Conservation (phyloP, 2,797 vertebrate genomes). For the Syndactyla subalaris region DNA sequence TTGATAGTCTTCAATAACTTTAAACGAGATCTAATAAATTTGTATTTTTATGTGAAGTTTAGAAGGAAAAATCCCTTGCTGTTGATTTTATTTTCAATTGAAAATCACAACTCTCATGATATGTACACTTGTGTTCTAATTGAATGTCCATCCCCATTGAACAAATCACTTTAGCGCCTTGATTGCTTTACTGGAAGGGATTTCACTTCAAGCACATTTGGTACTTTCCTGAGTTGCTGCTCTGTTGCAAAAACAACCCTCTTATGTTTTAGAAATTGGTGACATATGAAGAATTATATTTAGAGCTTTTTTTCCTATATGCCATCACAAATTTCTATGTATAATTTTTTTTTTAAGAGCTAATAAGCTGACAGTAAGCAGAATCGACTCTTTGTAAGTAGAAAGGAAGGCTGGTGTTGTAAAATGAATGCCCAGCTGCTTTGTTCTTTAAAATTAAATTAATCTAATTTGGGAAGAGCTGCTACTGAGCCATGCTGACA, state of each 20-base stretch:
- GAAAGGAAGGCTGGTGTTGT: not conserved
- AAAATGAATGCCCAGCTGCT: not conserved
- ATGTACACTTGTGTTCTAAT: slow-evolving; percentile 8
- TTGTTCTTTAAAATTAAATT: slow-evolving; percentile 35
- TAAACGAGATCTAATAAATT: slow-evolving; percentile 74
- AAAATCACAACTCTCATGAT: slow-evolving; percentile 24
- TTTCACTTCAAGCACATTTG: not conserved
- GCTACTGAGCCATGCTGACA: not conserved
- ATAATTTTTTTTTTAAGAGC: not conserved
- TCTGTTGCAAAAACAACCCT: not conserved
- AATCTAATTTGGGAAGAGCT: not conserved
- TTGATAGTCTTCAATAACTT: slow-evolving; percentile 78
- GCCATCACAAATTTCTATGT: not conserved
- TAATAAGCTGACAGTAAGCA: not conserved
- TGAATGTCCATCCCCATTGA: not conserved
- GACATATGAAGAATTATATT: not conserved
- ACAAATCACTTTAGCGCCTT: slow-evolving; percentile 31
- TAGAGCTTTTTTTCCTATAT: not conserved
- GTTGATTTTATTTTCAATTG: slow-evolving; percentile 32
- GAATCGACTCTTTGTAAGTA: not conserved
- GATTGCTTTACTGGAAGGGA: not conserved
- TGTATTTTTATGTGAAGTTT: slow-evolving; percentile 67
- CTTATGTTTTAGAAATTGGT: not conserved
- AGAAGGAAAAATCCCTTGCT: slow-evolving; percentile 8
- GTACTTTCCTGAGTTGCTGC: not conserved